phyloP scores from a whole-genome alignment of 2,888 invertebrate genomes.

The Branchipolynoe longqiensis region DNA sequence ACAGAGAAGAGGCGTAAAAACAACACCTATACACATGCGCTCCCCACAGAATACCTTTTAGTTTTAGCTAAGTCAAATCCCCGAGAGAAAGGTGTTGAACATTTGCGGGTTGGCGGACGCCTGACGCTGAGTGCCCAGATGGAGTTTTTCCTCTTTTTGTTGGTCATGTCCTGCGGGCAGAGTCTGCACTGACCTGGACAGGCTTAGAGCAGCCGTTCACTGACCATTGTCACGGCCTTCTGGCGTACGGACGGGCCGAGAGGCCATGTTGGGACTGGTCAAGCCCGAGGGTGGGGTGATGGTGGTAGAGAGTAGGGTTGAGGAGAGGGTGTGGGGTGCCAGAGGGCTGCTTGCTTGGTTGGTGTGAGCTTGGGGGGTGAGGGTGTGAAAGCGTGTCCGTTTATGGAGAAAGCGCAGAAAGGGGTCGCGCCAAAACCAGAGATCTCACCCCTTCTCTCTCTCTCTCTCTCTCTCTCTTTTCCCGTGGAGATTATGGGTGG shows the following conservation, averaged over 20 bases:
- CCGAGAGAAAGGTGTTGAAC: conserved; percentile 12
- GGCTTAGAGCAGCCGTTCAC: background rate
- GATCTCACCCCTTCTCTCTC: too few relatives aligned
- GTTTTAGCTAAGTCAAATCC: background rate
- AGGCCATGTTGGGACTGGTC: too few relatives aligned
- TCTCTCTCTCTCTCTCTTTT: too few relatives aligned
- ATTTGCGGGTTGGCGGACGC: background rate
- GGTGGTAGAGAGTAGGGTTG: background rate
- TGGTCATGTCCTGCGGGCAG: conserved; percentile 24
- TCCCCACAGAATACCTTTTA: background rate
- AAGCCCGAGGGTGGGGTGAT: background rate
- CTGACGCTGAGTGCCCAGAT: background rate
- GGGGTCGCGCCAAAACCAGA: conserved; percentile 14
- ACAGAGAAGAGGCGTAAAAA: too few relatives aligned
- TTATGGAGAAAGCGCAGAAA: conserved; percentile 19
- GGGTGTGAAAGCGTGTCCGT: conserved; percentile 43
- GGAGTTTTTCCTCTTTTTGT: background rate
- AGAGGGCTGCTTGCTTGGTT: conserved; percentile 20
- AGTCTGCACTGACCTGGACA: background rate
- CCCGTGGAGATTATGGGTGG: background rate
- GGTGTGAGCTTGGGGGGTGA: background rate
- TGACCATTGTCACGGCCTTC: conserved; percentile 40
- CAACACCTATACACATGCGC: background rate
- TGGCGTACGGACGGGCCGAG: background rate
- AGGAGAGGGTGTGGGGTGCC: conserved; percentile 8